Percentiles rank a stretch among this genome's conserved stretches.
Evolutionary conservation across 2,888 invertebrate genomes (phyloP).

Genomic region (Drosophila incognita): DNA sequence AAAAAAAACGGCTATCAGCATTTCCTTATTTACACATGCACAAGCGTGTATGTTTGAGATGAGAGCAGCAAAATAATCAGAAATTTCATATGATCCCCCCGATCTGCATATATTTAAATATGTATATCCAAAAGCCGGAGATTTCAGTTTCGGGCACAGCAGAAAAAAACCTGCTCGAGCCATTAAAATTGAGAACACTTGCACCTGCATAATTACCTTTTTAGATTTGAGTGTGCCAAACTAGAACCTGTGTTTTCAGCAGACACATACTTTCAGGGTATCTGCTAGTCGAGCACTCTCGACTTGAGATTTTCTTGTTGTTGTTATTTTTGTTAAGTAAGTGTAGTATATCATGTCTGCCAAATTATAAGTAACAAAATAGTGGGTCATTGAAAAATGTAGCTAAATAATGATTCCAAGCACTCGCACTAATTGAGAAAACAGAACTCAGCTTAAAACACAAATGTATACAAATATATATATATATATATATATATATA

Average conservation of each 20-base stretch:
- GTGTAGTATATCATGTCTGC: not conserved
- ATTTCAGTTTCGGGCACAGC: not conserved
- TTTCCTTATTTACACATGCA: not conserved
- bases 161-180: not conserved
- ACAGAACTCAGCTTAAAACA: not conserved
- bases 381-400: constrained; percentile 15
- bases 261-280: not conserved
- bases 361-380: constrained; percentile 6
- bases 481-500: not conserved
- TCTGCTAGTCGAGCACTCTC: not conserved
- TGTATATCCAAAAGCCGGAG: not conserved
- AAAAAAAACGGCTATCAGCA: not conserved
- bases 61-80: not conserved
- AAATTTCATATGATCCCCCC: not conserved
- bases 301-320: not conserved
- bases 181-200: not conserved
- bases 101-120: not conserved
- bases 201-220: not conserved
- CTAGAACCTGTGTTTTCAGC: not conserved
- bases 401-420: not conserved
- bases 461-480: not conserved
- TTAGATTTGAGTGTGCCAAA: not conserved
- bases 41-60: not conserved
- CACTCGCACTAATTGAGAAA: constrained; percentile 4
- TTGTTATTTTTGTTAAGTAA: not conserved